Percentiles rank a stretch among this genome's conserved stretches.
Conservation (phyloP, 2,888 invertebrate species). For the Eupithecia subumbrata region DNA sequence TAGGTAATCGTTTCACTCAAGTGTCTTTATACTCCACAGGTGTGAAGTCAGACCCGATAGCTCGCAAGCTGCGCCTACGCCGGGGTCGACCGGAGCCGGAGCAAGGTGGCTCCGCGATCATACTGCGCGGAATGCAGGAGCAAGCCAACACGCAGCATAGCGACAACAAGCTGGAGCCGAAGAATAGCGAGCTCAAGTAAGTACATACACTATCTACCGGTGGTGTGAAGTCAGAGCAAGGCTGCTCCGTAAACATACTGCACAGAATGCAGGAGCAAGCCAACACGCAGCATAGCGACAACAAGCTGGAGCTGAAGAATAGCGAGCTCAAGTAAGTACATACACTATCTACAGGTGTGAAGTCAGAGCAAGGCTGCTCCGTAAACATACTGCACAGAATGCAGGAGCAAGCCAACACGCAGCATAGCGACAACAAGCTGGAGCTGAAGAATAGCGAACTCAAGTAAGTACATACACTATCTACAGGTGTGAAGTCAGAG, state of each 20-base stretch:
- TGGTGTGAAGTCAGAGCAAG: conserved; percentile 81
- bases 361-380: conserved; percentile 88
- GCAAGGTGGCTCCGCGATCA: conserved; percentile 92
- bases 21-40: conserved; percentile 40
- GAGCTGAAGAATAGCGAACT: conserved; percentile 84
- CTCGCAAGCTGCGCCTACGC: conserved; percentile 94
- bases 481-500: conserved; percentile 75
- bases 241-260: conserved; percentile 93
- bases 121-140: conserved; percentile 90
- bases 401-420: conserved; percentile 87
- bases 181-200: conserved; percentile 87
- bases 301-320: conserved; percentile 83
- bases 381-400: conserved; percentile 93
- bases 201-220: conserved; percentile 49
- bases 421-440: conserved; percentile 86
- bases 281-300: conserved; percentile 87
- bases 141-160: conserved; percentile 87
- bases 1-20: too few species aligned
- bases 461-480: conserved; percentile 81
- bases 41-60: conserved; percentile 91
- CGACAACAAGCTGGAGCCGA: conserved; percentile 85
- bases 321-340: conserved; percentile 86
- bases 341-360: conserved; percentile 44
- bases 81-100: conserved; percentile 88
- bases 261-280: conserved; percentile 88